Conservation (phyloP, 2,113 vertebrate genomes). For the Catharus fuscescens region DNA sequence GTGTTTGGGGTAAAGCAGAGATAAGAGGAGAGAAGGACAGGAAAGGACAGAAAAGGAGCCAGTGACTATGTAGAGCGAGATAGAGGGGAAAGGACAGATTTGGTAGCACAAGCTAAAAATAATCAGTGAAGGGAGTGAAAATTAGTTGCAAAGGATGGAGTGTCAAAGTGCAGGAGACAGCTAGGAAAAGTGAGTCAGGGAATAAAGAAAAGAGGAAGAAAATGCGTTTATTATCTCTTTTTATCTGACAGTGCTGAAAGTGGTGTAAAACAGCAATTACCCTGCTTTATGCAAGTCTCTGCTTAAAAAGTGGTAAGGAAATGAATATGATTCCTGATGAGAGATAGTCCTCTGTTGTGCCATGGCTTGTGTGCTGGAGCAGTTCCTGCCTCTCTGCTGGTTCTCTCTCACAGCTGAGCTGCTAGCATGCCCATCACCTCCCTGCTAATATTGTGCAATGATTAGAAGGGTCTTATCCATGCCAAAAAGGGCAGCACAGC, state of each 20-base stretch:
- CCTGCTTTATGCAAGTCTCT: neutral
- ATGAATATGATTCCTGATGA: neutral
- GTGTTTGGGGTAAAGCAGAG: neutral
- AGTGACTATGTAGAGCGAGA: neutral
- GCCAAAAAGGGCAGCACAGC: neutral
- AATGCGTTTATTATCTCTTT: slow-evolving; percentile 8
- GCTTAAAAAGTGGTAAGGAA: neutral
- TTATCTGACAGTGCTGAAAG: slow-evolving; percentile 15
- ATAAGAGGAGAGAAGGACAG: neutral
- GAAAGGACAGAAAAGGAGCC: neutral
- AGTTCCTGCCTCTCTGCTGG: neutral
- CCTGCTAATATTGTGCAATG: neutral
- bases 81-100: neutral
- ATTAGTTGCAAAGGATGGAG: slow-evolving; percentile 14
- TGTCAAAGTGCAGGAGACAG: slow-evolving; percentile 25
- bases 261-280: slow-evolving; percentile 14
- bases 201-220: neutral
- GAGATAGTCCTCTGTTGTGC: neutral
- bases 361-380: neutral
- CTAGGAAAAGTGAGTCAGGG: slow-evolving; percentile 17
- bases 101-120: slow-evolving; percentile 25
- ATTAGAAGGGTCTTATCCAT: neutral
- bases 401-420: neutral
- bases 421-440: neutral
- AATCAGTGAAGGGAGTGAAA: slow-evolving; percentile 21